Base-by-base conservation (phyloP, 1,140 invertebrate genomes). In the Drosophila virilis region DNA sequence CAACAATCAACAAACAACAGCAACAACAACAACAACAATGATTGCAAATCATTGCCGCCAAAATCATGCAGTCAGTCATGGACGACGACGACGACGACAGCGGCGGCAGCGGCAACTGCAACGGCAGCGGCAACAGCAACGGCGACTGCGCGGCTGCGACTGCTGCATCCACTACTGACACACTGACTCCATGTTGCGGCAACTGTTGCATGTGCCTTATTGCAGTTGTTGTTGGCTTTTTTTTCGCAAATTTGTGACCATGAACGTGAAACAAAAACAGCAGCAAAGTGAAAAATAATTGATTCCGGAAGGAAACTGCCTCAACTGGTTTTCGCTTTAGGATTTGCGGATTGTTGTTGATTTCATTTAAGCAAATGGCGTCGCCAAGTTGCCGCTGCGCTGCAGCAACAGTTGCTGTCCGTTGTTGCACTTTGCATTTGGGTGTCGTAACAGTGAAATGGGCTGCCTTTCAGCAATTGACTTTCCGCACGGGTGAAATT, bases 271-370 rank as follows among this genome's bases (percentile, higher is more conserved):
- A 82, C 46, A 59, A 52, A 68, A 74, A 66, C 64, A 70, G 70
- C 72, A 64, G 67, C 83, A 79, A 83, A 86, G 82, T 82, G 82
- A 86, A 86, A 88, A 82, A 82, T 88, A 86, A 86, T 86, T 83
- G 83, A 86, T 86, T 86, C 83, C 84, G 83, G 83, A 86, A 86
- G 83, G 83, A 86, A 86, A 86, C 83, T 86, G 83, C 76, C 73
- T 77, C 69, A 88, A 86, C 83, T 88, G 83, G 83, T 86, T 86
- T 66, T 51, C 37, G 48, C 33, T 57, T 69, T 68, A 35, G 37
- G n/a, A 60, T 69, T 59, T 50, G 10, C 58, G 42, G 45, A 6
- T 37, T 46, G 33, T 40, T 64, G 65, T 60, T 71, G 38, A 62
- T 62, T 71, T 48, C 68, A 55, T 46, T 65, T 64, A 33, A 48